A percentile compares a stretch with the other conserved stretches of the same genome.
These are phyloP conservation scores for Scaptomyza flava DNA, from an alignment of 2,888 invertebrate genomes.

Conservation along the genomic window DNA sequence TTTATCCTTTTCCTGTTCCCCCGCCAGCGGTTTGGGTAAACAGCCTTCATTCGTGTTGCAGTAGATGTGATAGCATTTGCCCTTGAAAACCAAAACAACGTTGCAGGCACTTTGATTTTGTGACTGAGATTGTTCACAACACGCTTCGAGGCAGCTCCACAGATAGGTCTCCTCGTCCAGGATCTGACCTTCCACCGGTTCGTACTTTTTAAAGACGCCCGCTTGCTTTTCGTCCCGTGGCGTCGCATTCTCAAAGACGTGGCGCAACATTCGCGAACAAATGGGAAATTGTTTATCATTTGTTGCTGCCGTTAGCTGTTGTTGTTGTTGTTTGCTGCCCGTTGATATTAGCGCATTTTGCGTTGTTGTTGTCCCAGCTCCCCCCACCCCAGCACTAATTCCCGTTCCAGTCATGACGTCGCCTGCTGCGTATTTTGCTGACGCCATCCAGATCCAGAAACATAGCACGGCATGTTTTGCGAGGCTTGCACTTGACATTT, in stretches of 20 bases:
- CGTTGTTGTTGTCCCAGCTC: conserved; percentile 36
- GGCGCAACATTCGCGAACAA: conserved; percentile 83
- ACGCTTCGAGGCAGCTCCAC: conserved; percentile 88
- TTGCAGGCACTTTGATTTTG: conserved; percentile 86
- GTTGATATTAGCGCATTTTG: conserved; percentile 35
- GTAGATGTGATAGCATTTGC: conserved; percentile 91
- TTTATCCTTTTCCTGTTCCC: conserved; percentile 86
- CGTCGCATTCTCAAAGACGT: conserved; percentile 83
- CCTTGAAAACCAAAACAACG: conserved; percentile 91
- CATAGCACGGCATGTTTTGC: conserved; percentile 18
- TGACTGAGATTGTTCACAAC: conserved; percentile 76
- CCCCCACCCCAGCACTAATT: conserved; percentile 17
- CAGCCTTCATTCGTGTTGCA: conserved; percentile 90
- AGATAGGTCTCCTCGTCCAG: conserved; percentile 87
- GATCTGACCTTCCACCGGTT: conserved; percentile 81
- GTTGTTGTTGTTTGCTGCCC: conserved; percentile 5
- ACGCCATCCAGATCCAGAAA: conserved; percentile 60
- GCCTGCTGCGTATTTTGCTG: conserved; percentile 56
- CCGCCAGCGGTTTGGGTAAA: conserved; percentile 87
- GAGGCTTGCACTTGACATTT: conserved; percentile 24
- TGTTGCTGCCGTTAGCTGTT: conserved; percentile 7
- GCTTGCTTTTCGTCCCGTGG: conserved; percentile 86
- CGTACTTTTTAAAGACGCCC: conserved; percentile 86
- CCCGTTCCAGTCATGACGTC: conserved; percentile 56
- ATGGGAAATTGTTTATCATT: conserved; percentile 42